Conservation (phyloP, 1,140 invertebrate species). For the Cylas formicarius region DNA sequence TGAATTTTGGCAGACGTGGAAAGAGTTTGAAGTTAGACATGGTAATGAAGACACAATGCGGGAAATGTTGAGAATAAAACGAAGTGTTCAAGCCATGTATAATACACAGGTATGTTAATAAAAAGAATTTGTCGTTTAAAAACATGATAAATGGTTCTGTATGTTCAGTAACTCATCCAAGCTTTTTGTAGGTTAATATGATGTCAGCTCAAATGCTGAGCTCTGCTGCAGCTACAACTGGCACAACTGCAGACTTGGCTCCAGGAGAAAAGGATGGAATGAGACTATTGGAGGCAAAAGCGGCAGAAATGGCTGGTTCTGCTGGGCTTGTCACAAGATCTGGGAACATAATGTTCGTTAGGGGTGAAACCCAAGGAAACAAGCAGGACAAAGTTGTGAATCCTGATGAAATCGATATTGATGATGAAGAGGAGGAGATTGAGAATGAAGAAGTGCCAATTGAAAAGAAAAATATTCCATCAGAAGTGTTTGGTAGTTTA, state of each 20-base stretch:
- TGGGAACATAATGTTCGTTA: slow-evolving; percentile 74
- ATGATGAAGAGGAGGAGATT: slow-evolving; percentile 70
- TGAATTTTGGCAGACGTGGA: slow-evolving; percentile 98
- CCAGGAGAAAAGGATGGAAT: slow-evolving; percentile 75
- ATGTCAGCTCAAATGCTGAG: slow-evolving; percentile 96
- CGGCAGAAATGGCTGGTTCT: slow-evolving; percentile 53
- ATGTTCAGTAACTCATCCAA: neutral
- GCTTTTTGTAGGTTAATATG: slow-evolving; percentile 64
- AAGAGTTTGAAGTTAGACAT: slow-evolving; percentile 94
- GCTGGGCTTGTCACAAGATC: slow-evolving; percentile 38
- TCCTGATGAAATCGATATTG: slow-evolving; percentile 92
- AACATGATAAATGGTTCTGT: slow-evolving; percentile 7
- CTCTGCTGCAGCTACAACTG: slow-evolving; percentile 55
- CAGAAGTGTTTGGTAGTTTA: slow-evolving; percentile 80
- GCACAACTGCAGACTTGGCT: slow-evolving; percentile 58
- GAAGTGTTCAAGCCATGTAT: slow-evolving; percentile 94
- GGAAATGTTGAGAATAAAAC: slow-evolving; percentile 97
- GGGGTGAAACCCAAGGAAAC: slow-evolving; percentile 76
- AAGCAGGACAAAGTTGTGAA: slow-evolving; percentile 71
- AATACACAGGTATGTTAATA: slow-evolving; percentile 70
- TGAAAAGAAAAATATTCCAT: slow-evolving; percentile 72
- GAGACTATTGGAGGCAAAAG: slow-evolving; percentile 79
- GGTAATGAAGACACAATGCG: slow-evolving; percentile 99
- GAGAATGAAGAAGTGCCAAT: slow-evolving; percentile 62
- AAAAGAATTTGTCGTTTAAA: too few relatives aligned